Evolutionary conservation across 2,113 vertebrate genomes (phyloP).

Genomic region (Lanius ludovicianus): DNA sequence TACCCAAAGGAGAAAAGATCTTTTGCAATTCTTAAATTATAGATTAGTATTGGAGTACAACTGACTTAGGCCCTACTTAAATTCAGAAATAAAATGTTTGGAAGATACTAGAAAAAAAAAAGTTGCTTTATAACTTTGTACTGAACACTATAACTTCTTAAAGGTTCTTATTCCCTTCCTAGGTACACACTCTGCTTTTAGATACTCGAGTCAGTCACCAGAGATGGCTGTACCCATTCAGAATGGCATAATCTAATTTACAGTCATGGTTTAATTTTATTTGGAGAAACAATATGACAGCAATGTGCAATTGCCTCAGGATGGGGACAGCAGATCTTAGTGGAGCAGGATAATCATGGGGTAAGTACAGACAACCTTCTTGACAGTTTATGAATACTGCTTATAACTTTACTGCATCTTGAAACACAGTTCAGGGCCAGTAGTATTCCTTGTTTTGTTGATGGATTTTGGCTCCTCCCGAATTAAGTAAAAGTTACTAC

Average conservation of each 20-base stretch:
- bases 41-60: not conserved
- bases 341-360: not conserved
- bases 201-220: not conserved
- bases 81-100: not conserved
- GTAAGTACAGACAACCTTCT: not conserved
- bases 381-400: not conserved
- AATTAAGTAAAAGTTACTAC: not conserved
- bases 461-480: not conserved
- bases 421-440: not conserved
- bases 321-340: not conserved
- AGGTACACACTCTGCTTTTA: not conserved
- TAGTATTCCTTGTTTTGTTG: not conserved
- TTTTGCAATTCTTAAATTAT: not conserved
- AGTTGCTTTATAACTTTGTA: not conserved
- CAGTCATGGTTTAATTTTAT: not conserved
- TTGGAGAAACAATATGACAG: constrained; percentile 10
- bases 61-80: not conserved
- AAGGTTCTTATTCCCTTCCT: not conserved
- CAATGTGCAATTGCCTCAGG: not conserved
- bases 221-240: not conserved
- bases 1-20: not conserved
- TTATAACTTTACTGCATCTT: not conserved
- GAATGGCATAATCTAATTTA: not conserved
- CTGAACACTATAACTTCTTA: not conserved
- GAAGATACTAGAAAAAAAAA: not conserved